Evolutionary conservation across 2,797 vertebrate species (phyloP).

Genomic region (Distichodus sexfasciatus): DNA sequence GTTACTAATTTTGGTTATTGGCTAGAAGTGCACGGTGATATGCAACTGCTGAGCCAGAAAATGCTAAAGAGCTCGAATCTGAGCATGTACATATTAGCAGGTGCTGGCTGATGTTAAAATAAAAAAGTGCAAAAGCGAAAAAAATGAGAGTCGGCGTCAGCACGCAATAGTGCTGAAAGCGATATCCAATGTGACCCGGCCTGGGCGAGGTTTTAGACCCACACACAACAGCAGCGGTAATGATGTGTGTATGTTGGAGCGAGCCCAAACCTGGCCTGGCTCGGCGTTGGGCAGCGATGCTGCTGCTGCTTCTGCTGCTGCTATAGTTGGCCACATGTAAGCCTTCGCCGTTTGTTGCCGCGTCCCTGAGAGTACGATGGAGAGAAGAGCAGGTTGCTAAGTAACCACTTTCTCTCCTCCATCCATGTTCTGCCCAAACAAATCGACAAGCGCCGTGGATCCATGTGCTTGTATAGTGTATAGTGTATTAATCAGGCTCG

Average conservation of each 20-base stretch:
- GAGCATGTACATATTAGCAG: constrained; percentile 44
- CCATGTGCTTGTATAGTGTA: constrained; percentile 34
- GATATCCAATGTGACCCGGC: constrained; percentile 18
- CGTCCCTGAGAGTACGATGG: constrained; percentile 30
- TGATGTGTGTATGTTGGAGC: constrained; percentile 23
- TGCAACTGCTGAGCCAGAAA: constrained; percentile 43
- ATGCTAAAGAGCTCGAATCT: constrained; percentile 8
- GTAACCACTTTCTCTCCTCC: constrained; percentile 34
- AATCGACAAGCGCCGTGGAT: background rate
- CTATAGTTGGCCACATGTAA: constrained; percentile 33
- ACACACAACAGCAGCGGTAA: constrained; percentile 11
- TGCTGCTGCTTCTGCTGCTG: too few species aligned
- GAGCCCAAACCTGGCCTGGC: constrained; percentile 7
- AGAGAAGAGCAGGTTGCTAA: constrained; percentile 43
- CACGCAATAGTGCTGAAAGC: constrained; percentile 44
- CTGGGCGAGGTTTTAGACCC: constrained; percentile 15
- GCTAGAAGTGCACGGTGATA: background rate
- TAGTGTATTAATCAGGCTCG: constrained; percentile 24
- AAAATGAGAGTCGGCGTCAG: constrained; percentile 38
- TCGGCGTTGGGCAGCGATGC: constrained; percentile 14
- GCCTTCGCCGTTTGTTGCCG: constrained; percentile 36
- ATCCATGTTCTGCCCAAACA: background rate
- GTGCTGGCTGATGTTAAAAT: constrained; percentile 46
- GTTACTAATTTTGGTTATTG: background rate
- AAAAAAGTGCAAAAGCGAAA: constrained; percentile 43